These are phyloP conservation scores for Thalassophryne amazonica DNA, from an alignment of 2,797 vertebrate genomes.

Conservation along the genomic window DNA sequence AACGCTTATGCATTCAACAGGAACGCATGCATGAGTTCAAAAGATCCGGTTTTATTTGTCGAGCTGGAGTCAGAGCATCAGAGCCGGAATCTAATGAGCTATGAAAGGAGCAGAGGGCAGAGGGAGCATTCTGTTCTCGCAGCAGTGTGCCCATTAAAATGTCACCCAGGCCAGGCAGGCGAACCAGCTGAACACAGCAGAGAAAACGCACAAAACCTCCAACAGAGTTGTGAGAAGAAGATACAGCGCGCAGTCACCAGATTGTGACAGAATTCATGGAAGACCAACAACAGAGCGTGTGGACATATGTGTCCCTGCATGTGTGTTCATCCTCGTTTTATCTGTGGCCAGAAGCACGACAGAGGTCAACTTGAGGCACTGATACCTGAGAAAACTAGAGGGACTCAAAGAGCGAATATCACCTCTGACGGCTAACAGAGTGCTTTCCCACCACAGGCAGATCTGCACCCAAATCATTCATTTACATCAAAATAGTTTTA, in stretches of 20 bases:
- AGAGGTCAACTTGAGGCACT: constrained; percentile 23
- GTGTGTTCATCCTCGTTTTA: constrained; percentile 31
- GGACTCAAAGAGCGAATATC: too few relatives aligned
- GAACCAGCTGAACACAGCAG: constrained; percentile 55
- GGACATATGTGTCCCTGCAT: constrained; percentile 52
- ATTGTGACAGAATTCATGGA: constrained; percentile 53
- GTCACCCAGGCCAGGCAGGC: constrained; percentile 57
- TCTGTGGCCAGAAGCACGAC: constrained; percentile 17
- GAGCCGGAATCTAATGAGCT: constrained; percentile 45
- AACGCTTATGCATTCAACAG: constrained; percentile 3
- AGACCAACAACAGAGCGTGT: constrained; percentile 21
- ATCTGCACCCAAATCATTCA: too few relatives aligned
- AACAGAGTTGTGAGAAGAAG: constrained; percentile 41
- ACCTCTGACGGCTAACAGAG: too few relatives aligned
- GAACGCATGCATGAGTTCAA: constrained; percentile 12
- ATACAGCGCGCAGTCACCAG: constrained; percentile 35
- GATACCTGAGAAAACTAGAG: background rate
- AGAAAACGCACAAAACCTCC: constrained; percentile 26
- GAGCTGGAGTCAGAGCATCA: too few relatives aligned
- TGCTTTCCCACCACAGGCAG: too few relatives aligned
- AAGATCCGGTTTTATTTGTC: too few relatives aligned
- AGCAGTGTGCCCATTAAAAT: constrained; percentile 65
- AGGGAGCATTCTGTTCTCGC: constrained; percentile 40
- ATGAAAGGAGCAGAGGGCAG: constrained; percentile 44
- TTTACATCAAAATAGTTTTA: too few relatives aligned